These are phyloP conservation scores for Diplodus sargus DNA, from an alignment of 2,797 vertebrate species.

Conservation along the genomic window DNA sequence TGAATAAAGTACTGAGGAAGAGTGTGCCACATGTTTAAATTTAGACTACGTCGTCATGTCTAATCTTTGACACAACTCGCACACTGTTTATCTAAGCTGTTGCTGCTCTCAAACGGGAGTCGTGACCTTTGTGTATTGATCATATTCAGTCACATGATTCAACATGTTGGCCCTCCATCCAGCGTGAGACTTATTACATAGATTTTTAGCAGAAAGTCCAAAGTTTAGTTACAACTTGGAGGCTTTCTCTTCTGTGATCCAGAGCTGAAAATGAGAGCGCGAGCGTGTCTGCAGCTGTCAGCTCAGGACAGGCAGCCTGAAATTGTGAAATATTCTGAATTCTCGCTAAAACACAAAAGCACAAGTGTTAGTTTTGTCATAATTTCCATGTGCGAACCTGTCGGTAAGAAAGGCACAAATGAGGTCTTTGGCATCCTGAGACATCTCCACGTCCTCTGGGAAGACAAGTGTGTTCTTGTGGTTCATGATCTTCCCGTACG, in stretches of 20 bases:
- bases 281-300: neutral
- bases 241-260: neutral
- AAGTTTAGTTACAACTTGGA: neutral
- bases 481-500: conserved; percentile 99
- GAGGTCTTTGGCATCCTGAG: conserved; percentile 92
- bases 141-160: neutral
- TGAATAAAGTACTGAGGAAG: neutral
- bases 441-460: conserved; percentile 94
- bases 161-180: neutral
- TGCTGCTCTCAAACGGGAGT: neutral
- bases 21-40: neutral
- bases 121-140: neutral
- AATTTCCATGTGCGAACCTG: conserved; percentile 81
- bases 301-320: neutral
- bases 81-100: neutral
- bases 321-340: conserved; percentile 19
- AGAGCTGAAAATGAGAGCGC: neutral
- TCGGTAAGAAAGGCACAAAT: conserved; percentile 97
- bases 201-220: neutral
- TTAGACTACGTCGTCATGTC: neutral
- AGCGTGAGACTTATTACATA: neutral
- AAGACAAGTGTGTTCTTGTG: conserved; percentile 94
- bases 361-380: neutral
- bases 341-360: conserved; percentile 4
- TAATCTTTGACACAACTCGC: neutral